These are phyloP conservation scores for Gavia stellata DNA, from an alignment of 2,113 vertebrate species.

Conservation along the genomic window DNA sequence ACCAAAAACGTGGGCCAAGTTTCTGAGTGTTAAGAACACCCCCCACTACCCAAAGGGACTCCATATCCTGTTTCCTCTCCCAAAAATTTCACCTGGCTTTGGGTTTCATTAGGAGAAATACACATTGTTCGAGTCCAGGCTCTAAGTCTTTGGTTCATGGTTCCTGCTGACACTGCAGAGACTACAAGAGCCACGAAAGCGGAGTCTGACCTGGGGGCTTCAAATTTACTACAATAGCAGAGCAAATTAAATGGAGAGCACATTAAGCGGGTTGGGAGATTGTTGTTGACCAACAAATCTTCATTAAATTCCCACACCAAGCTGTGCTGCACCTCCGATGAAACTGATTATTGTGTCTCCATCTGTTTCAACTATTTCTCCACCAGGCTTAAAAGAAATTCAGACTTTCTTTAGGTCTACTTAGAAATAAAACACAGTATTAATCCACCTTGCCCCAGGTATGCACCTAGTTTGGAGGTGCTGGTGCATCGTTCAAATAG, in stretches of 20 bases:
- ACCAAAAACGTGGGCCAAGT: neutral
- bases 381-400: neutral
- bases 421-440: neutral
- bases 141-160: neutral
- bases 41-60: neutral
- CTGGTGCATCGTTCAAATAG: neutral
- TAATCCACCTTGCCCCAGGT: neutral
- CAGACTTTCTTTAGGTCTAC: neutral
- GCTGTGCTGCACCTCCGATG: neutral
- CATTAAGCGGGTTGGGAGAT: neutral
- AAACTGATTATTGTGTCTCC: neutral
- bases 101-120: constrained; percentile 29
- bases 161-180: constrained; percentile 29
- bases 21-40: constrained; percentile 6
- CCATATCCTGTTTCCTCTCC: constrained; percentile 42
- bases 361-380: neutral
- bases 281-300: constrained; percentile 41
- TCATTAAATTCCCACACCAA: constrained; percentile 2
- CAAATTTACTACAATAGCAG: neutral
- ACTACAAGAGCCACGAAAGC: neutral
- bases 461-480: neutral
- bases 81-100: constrained; percentile 48
- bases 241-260: constrained; percentile 6
- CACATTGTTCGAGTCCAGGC: neutral
- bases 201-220: neutral